phyloP scores from a whole-genome alignment of 2,888 invertebrate genomes.

The Mycogona germanica region DNA sequence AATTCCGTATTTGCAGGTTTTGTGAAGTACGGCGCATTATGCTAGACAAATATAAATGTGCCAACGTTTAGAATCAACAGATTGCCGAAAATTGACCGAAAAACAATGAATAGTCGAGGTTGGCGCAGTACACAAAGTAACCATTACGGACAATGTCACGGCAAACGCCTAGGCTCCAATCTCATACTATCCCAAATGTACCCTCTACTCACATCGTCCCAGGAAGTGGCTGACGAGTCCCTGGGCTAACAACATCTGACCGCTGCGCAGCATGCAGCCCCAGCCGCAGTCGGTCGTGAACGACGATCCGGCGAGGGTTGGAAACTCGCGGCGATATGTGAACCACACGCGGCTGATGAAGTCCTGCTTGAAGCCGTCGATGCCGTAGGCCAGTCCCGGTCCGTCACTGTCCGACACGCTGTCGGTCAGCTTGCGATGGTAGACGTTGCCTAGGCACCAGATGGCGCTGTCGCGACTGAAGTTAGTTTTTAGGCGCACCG shows the following conservation, averaged over 20 bases:
- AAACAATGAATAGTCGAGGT: neutral
- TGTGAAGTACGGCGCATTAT: too few relatives aligned
- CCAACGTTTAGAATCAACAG: neutral
- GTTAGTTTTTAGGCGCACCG: conserved; percentile 58
- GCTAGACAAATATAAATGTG: neutral
- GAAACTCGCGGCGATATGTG: conserved; percentile 77
- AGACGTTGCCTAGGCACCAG: conserved; percentile 70
- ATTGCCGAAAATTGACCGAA: neutral
- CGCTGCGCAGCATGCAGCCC: conserved; percentile 81
- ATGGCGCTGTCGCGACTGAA: conserved; percentile 78
- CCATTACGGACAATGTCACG: too few relatives aligned
- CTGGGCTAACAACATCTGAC: conserved; percentile 87
- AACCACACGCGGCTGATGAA: conserved; percentile 75
- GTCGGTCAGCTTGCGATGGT: conserved; percentile 48
- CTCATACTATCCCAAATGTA: too few relatives aligned
- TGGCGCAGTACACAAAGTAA: neutral
- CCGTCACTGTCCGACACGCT: conserved; percentile 3
- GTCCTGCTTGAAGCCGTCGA: conserved; percentile 67
- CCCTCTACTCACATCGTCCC: conserved; percentile 48
- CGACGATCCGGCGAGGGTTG: conserved; percentile 60
- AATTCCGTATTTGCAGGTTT: too few relatives aligned
- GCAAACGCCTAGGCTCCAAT: too few relatives aligned
- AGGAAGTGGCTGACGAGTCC: conserved; percentile 71
- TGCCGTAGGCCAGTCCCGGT: conserved; percentile 6
- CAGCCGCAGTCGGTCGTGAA: conserved; percentile 87